Conservation (phyloP, 1,140 invertebrate species). For the Akabosia matsudoensis region DNA sequence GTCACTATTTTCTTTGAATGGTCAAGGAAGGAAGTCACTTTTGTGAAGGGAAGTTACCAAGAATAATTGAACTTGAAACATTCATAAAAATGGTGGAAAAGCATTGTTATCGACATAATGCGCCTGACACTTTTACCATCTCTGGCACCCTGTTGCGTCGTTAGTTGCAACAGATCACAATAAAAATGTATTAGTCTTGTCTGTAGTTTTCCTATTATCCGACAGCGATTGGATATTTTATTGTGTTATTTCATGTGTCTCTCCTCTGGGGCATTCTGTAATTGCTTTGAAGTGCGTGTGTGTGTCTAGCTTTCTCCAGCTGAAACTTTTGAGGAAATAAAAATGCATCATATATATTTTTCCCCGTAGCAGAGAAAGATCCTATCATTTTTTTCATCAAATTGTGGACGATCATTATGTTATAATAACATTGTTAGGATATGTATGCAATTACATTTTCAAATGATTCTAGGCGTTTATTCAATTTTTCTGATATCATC, state of each 20-base stretch:
- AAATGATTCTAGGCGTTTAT: background rate
- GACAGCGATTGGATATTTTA: no score
- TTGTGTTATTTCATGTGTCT: background rate
- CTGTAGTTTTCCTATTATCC: background rate
- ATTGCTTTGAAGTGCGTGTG: background rate
- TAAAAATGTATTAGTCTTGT: background rate
- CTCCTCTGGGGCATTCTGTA: background rate
- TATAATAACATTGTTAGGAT: background rate
- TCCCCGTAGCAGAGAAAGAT: no score
- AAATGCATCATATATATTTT: no score
- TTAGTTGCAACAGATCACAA: background rate
- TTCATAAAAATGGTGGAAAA: no score
- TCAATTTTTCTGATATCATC: background rate
- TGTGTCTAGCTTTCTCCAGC: background rate
- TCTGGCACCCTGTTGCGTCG: background rate
- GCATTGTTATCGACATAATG: conserved; percentile 8
- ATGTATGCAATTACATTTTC: background rate
- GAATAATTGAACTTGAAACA: no score
- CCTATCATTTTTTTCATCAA: background rate
- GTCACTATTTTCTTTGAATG: background rate
- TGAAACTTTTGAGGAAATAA: background rate
- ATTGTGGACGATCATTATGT: background rate
- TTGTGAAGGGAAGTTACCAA: background rate
- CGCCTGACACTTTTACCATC: background rate
- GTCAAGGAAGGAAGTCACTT: conserved; percentile 12